Evolutionary conservation across 1,140 invertebrate genomes (phyloP).

Genomic region (Zelostemma sp.): DNA sequence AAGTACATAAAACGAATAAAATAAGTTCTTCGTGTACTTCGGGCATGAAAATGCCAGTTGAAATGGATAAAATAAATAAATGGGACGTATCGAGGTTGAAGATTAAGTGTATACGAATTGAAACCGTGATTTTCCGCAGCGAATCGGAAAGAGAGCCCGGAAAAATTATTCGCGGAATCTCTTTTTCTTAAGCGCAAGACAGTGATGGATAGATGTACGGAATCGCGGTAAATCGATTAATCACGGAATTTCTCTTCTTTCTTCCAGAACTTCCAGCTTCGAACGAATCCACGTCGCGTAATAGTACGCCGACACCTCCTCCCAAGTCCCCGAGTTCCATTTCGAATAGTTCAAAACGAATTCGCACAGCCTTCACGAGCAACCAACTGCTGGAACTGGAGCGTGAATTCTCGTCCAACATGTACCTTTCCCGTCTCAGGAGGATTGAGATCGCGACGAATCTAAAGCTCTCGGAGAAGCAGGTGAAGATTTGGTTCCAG

Average conservation of each 20-base stretch:
- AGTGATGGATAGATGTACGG: no score
- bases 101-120: no score
- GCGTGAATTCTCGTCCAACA: slow-evolving; percentile 91
- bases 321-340: slow-evolving; percentile 66
- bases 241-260: slow-evolving; percentile 15
- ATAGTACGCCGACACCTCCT: slow-evolving; percentile 73
- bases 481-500: slow-evolving; percentile 97
- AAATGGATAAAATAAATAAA: no score
- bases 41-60: no score
- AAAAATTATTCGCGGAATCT: no score
- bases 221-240: not conserved
- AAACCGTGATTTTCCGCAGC: no score
- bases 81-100: no score
- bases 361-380: slow-evolving; percentile 93
- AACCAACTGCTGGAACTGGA: slow-evolving; percentile 92
- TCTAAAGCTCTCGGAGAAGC: slow-evolving; percentile 90
- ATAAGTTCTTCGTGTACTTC: no score
- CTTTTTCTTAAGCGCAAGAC: no score
- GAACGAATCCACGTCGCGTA: slow-evolving; percentile 67
- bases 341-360: slow-evolving; percentile 79
- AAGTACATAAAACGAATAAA: no score
- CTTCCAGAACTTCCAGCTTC: slow-evolving; percentile 66
- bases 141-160: no score
- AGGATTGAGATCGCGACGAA: slow-evolving; percentile 94
- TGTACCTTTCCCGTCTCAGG: slow-evolving; percentile 89